Conservation (phyloP, 1,140 invertebrate genomes). For the Carposina sasakii region DNA sequence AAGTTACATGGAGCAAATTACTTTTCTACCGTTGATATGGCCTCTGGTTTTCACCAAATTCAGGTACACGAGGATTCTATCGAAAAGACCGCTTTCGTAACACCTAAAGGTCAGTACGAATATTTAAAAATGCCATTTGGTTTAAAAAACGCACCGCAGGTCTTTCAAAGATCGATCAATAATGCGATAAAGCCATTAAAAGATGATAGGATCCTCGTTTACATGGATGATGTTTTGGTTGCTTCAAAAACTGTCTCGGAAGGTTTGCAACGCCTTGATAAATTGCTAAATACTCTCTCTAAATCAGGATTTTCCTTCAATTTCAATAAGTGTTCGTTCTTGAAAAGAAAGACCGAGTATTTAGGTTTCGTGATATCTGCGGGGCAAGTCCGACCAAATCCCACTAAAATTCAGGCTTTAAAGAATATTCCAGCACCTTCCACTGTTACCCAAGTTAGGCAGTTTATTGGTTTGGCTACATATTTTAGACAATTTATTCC, state of each 20-base stretch:
- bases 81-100: conserved; percentile 37
- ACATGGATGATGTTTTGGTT: conserved; percentile 28
- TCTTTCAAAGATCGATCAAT: conserved; percentile 40
- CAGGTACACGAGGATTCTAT: conserved; percentile 26
- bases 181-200: conserved; percentile 10
- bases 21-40: conserved; percentile 42
- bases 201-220: conserved; percentile 12
- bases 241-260: conserved; percentile 19
- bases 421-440: conserved; percentile 22
- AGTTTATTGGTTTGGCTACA: conserved; percentile 31
- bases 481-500: conserved; percentile 42
- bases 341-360: conserved; percentile 25
- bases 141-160: conserved; percentile 18
- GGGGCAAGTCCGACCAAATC: conserved; percentile 21
- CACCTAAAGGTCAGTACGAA: conserved; percentile 38
- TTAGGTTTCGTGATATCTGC: conserved; percentile 16
- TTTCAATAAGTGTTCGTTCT: conserved; percentile 29
- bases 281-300: conserved; percentile 15
- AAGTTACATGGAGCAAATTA: conserved; percentile 16
- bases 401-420: conserved; percentile 23
- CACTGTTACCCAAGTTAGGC: conserved; percentile 33
- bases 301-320: conserved; percentile 31
- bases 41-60: conserved; percentile 64
- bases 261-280: conserved; percentile 18
- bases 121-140: conserved; percentile 34